Conservation (phyloP, 2,888 invertebrate genomes). For the Acanthosepion pharaonis region DNA sequence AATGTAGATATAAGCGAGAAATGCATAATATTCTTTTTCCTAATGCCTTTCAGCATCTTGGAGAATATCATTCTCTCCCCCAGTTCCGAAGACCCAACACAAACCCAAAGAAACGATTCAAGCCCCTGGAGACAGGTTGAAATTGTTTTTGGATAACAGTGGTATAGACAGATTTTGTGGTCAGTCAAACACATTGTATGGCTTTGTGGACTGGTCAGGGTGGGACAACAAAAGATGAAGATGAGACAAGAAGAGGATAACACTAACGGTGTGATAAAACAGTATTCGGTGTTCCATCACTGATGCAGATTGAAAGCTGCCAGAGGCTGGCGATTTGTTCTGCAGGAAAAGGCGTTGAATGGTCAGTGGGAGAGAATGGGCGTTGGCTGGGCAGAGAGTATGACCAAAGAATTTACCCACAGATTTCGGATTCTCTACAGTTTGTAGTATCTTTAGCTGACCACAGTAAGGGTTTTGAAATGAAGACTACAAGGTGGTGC, state of each 20-base stretch:
- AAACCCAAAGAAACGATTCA: not conserved
- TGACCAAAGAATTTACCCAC: not conserved
- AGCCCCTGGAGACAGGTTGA: not conserved
- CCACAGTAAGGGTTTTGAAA: too few species aligned
- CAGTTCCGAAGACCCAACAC: not conserved
- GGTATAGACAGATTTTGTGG: constrained; percentile 33
- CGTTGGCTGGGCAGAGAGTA: not conserved
- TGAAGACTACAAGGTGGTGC: too few species aligned
- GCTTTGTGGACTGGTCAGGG: not conserved
- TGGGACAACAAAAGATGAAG: not conserved
- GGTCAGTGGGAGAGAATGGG: not conserved
- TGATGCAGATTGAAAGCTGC: not conserved
- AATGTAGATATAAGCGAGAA: not conserved
- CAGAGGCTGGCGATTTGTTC: not conserved
- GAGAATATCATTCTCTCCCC: not conserved
- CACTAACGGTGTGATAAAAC: not conserved
- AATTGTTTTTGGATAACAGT: constrained; percentile 33
- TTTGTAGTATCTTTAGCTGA: too few species aligned
- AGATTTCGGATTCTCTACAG: too few species aligned
- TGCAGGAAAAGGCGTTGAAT: not conserved
- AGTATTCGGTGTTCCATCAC: not conserved
- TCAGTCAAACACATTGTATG: constrained; percentile 1
- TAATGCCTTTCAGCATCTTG: not conserved
- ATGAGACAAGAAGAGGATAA: not conserved
- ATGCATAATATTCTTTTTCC: not conserved